A percentile compares a stretch with the other conserved stretches of the same genome.
Evolutionary conservation across 2,113 vertebrate genomes (phyloP).

Genomic region (Crotophaga sulcirostris): DNA sequence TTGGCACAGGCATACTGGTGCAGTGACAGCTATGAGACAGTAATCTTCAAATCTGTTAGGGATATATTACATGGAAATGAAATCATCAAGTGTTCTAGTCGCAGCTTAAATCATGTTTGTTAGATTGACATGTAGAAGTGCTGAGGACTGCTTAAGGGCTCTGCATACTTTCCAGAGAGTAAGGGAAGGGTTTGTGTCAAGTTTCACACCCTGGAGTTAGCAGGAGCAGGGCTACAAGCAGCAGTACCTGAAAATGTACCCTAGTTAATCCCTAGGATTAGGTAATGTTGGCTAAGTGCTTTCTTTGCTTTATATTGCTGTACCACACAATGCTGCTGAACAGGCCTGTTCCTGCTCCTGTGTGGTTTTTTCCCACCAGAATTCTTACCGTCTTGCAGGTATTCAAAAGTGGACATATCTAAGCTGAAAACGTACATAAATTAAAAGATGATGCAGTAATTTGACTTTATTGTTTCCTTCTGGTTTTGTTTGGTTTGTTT

Average conservation of each 20-base stretch:
- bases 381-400: not conserved
- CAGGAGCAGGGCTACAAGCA: not conserved
- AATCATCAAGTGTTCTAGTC: not conserved
- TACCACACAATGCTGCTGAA: not conserved
- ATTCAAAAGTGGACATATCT: not conserved
- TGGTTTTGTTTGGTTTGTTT: not conserved
- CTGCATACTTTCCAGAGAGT: not conserved
- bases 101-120: not conserved
- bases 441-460: not conserved
- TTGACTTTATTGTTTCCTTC: not conserved
- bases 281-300: not conserved
- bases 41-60: not conserved
- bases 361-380: not conserved
- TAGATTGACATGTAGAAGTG: accelerated
- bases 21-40: not conserved
- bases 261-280: not conserved
- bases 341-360: not conserved
- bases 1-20: not conserved
- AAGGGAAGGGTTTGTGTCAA: not conserved
- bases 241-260: not conserved
- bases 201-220: not conserved
- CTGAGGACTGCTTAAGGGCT: not conserved
- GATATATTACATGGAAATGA: not conserved
- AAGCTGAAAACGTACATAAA: not conserved
- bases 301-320: not conserved